phyloP scores from a whole-genome alignment of 1,140 invertebrate genomes.

The Drosophila auraria region DNA sequence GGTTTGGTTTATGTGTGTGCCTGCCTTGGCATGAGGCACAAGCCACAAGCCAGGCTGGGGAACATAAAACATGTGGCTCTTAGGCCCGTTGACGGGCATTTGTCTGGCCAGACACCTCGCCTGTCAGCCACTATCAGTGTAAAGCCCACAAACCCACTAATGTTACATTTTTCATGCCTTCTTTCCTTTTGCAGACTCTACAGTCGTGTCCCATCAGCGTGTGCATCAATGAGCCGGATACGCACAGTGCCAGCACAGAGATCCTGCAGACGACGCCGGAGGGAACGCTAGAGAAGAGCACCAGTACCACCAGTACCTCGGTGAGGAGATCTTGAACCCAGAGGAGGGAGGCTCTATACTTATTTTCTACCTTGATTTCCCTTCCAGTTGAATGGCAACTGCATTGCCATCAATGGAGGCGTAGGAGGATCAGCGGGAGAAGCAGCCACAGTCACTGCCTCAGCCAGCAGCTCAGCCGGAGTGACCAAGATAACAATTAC shows the following conservation, averaged over 20 bases:
- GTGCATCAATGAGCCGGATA: conserved; percentile 81
- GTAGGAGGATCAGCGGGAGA: conserved; percentile 6
- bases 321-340: background rate
- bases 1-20: background rate
- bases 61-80: conserved; percentile 3
- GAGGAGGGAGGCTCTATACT: too few species aligned
- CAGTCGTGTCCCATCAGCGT: conserved; percentile 78
- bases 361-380: background rate
- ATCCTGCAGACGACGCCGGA: conserved; percentile 74
- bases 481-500: conserved; percentile 59
- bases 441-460: background rate
- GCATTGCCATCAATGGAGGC: conserved; percentile 64
- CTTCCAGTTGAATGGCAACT: conserved; percentile 49
- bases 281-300: conserved; percentile 76
- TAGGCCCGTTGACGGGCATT: conserved; percentile 56
- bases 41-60: background rate
- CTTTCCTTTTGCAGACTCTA: conserved; percentile 61
- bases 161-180: background rate
- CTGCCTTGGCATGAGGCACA: conserved; percentile 47
- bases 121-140: conserved; percentile 35
- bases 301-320: conserved; percentile 10
- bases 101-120: conserved; percentile 61
- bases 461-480: conserved; percentile 20
- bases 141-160: background rate
- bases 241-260: conserved; percentile 74